Base-by-base conservation (phyloP, 2,797 vertebrate genomes). In the Cirrhinus molitorella region DNA sequence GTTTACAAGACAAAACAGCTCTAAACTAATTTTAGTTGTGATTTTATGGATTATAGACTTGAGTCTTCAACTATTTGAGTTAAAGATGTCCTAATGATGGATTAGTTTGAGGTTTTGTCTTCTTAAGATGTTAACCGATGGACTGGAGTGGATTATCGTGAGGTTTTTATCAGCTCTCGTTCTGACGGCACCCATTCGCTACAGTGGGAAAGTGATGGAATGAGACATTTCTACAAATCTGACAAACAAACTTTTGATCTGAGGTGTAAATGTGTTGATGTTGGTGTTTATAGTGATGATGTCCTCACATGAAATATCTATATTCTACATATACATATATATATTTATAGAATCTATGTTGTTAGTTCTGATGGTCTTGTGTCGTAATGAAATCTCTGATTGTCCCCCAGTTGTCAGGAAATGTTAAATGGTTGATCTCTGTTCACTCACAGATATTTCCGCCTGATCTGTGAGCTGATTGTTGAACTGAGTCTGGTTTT, bases 311-410 rank as follows among this genome's bases (percentile, higher is more conserved):
- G 59, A 14, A 47, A 65, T 14, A 78, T 49, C 17, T 51, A 12
- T 79, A 66, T 79, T 79, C 34, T n/a, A n/a, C n/a, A n/a, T n/a
- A n/a, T 1, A 51, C 75, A 34, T 63, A 25, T 61, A 2, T 16
- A 65, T 65, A 67, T 79, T 66, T 37, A 37, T 49, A 49, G 12
- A n/a, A 40, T 1, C 34, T 43, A 47, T 28, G 40, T 63, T 66
- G 77, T 37, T 65, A 31, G 45, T 28, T 19, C 11, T 49, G n/a
- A 31, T 66, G 25, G 74, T 77, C n/a, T 76, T 76, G 55, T 76
- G 55, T 61, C 19, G 57, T 34, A 17, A 65, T 23, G 28, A 21
- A 79, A 34, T 51, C 34, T 78, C 25, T 65, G 25, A 51, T 73
- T 34, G 51, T 12, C 5, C 8, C 8, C 40, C 9, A 1, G 10